A percentile compares a stretch with the other conserved stretches of the same genome.
Evolutionary conservation across 1,140 invertebrate genomes (phyloP).

Genomic region (Platyura marginata): DNA sequence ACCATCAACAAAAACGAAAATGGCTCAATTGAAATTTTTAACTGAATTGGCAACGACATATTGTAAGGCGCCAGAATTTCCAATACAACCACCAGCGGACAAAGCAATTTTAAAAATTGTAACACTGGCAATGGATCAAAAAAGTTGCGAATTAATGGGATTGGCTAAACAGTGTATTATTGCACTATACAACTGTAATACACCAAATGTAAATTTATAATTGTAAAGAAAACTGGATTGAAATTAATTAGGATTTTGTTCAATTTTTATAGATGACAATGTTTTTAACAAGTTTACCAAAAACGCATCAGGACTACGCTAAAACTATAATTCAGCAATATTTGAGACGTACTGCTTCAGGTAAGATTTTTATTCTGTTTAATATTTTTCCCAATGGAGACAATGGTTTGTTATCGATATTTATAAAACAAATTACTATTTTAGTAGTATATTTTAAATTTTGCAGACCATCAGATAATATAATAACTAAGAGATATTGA

Average conservation of each 20-base stretch:
- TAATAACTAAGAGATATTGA: no score
- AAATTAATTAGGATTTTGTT: neutral
- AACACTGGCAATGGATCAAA: conserved; percentile 43
- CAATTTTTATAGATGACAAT: conserved; percentile 38
- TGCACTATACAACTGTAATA: conserved; percentile 77
- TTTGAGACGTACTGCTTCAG: conserved; percentile 42
- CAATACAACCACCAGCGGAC: conserved; percentile 27
- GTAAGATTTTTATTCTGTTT: no score
- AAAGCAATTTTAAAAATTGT: conserved; percentile 49
- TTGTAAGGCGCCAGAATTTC: conserved; percentile 28
- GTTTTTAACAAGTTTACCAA: conserved; percentile 62
- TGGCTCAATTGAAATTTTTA: conserved; percentile 54
- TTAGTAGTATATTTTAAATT: no score
- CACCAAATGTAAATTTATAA: conserved; percentile 48
- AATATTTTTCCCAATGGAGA: no score
- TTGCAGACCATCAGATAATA: no score
- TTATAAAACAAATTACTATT: no score
- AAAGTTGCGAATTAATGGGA: conserved; percentile 59
- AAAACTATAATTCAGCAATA: conserved; percentile 68
- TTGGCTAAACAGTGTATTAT: conserved; percentile 63
- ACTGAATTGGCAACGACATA: conserved; percentile 43
- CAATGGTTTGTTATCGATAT: no score
- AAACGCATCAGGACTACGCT: conserved; percentile 65
- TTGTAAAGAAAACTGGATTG: neutral
- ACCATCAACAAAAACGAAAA: conserved; percentile 69